Conservation (phyloP, 1,140 invertebrate genomes). For the Lerema accius region DNA sequence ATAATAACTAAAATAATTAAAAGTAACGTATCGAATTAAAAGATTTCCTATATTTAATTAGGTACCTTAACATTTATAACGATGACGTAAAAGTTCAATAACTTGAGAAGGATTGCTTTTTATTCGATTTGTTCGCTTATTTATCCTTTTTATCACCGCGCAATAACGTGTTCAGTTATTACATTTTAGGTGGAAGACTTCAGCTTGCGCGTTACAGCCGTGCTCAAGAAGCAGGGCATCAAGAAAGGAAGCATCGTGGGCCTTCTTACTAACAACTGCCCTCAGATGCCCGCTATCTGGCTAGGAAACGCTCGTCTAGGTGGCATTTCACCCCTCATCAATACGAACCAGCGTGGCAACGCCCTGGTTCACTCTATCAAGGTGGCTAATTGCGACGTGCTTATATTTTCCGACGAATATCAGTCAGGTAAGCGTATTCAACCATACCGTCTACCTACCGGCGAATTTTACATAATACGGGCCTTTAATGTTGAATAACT, state of each 20-base stretch:
- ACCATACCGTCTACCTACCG: neutral
- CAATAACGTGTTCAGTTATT: no score
- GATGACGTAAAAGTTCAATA: no score
- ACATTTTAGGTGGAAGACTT: constrained; percentile 92
- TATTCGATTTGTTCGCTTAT: no score
- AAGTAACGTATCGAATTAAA: no score
- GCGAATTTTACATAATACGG: constrained; percentile 11
- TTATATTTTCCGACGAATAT: constrained; percentile 91
- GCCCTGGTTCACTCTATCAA: constrained; percentile 93
- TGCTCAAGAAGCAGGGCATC: constrained; percentile 90
- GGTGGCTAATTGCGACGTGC: constrained; percentile 89
- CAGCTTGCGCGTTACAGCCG: constrained; percentile 93
- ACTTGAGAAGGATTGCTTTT: no score
- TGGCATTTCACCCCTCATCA: constrained; percentile 94
- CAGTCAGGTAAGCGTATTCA: constrained; percentile 84
- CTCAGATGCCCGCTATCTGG: constrained; percentile 94
- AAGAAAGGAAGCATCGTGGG: constrained; percentile 93
- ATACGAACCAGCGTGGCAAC: constrained; percentile 92
- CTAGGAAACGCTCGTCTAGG: constrained; percentile 95
- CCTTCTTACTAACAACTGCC: constrained; percentile 93
- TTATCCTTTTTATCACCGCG: no score
- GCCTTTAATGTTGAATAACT: neutral
- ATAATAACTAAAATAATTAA: no score
- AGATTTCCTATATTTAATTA: no score
- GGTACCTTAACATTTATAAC: no score